A percentile compares a stretch with the other conserved stretches of the same genome.
Conservation (phyloP, 1,140 invertebrate genomes). For the Callitettix versicolor region DNA sequence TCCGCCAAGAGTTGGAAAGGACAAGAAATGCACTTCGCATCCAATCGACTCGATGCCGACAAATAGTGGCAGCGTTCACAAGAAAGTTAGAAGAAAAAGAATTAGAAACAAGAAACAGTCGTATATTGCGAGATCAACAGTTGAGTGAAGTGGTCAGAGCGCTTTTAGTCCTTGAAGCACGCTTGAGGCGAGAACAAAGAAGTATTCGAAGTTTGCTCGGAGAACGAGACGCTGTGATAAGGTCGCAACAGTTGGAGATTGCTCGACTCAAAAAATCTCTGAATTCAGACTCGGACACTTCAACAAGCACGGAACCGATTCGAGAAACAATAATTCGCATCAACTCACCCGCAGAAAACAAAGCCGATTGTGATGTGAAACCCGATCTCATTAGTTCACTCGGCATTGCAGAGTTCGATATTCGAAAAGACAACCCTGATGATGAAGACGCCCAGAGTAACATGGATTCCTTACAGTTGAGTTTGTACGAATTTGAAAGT, state of each 20-base stretch:
- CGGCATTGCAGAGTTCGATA: constrained; percentile 15
- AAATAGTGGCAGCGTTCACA: constrained; percentile 45
- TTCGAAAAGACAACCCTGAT: not conserved
- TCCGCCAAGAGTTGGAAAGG: constrained; percentile 46
- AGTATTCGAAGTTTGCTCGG: constrained; percentile 52
- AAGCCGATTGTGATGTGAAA: constrained; percentile 20
- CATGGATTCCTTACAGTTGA: constrained; percentile 3
- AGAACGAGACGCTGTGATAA: constrained; percentile 59
- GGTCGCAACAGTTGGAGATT: constrained; percentile 56
- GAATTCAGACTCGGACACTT: constrained; percentile 22
- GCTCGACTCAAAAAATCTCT: constrained; percentile 41
- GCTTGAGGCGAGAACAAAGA: constrained; percentile 62
- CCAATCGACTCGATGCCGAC: constrained; percentile 41
- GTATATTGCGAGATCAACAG: constrained; percentile 50
- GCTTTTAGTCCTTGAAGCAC: constrained; percentile 54
- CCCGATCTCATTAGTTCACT: constrained; percentile 27
- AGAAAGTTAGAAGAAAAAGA: constrained; percentile 48
- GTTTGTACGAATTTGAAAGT: constrained; percentile 3
- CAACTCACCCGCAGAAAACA: constrained; percentile 34
- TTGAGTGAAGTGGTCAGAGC: constrained; percentile 54
- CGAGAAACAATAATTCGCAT: constrained; percentile 38
- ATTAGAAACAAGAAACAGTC: constrained; percentile 45
- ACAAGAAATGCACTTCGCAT: constrained; percentile 35
- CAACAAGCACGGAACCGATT: constrained; percentile 33
- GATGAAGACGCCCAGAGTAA: constrained; percentile 3